phyloP scores from a whole-genome alignment of 1,140 invertebrate species.

The Drosophila erecta region DNA sequence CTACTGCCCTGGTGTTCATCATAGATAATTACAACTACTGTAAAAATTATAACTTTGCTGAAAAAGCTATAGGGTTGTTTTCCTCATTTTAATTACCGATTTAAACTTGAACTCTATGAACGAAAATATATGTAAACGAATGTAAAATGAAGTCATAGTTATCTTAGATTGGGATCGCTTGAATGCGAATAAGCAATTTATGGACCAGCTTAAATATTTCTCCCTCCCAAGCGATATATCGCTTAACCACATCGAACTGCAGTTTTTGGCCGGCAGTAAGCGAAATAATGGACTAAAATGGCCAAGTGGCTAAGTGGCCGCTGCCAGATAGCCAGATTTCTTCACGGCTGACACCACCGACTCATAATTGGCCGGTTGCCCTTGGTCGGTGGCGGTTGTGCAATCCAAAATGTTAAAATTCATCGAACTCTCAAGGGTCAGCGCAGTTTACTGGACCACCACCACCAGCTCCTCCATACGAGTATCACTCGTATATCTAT shows the following conservation, averaged over 20 bases:
- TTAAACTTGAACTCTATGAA: conserved; percentile 1
- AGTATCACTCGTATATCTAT: conserved; percentile 5
- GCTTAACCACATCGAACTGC: conserved; percentile 21
- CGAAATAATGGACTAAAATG: conserved; percentile 25
- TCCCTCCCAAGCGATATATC: conserved; percentile 5
- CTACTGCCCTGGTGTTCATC: too few species aligned
- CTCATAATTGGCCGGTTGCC: conserved; percentile 68
- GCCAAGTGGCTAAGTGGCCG: conserved; percentile 6
- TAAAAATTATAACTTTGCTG: not conserved
- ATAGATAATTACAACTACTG: not conserved
- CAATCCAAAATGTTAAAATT: conserved; percentile 62
- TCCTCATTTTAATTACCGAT: not conserved
- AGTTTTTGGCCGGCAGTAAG: conserved; percentile 25
- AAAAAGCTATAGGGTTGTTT: not conserved
- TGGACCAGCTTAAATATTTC: not conserved
- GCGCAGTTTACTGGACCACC: conserved; percentile 53
- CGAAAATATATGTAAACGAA: conserved; percentile 1
- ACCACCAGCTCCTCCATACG: conserved; percentile 15
- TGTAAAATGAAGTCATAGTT: not conserved
- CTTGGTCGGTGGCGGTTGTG: conserved; percentile 56
- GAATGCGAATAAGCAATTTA: conserved; percentile 3
- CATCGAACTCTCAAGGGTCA: conserved; percentile 70
- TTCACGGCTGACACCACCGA: conserved; percentile 27
- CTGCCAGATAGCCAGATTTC: conserved; percentile 27
- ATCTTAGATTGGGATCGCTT: not conserved